phyloP scores from a whole-genome alignment of 2,113 vertebrate genomes.

The Dasyurus viverrinus region DNA sequence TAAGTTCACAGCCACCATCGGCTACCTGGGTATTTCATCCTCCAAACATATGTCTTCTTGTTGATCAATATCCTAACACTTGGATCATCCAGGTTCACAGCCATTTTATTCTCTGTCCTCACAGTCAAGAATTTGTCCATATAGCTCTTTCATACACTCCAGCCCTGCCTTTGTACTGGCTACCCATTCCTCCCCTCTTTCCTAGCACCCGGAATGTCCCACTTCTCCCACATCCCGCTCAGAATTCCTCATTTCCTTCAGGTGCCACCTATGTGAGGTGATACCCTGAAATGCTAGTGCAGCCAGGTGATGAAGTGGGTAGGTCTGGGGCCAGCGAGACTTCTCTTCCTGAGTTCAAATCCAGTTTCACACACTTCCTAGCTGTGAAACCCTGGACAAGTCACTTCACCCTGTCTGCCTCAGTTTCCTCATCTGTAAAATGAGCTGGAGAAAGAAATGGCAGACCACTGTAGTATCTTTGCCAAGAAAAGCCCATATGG shows the following conservation, averaged over 20 bases:
- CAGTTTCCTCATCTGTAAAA: not conserved
- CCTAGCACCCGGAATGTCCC: not conserved
- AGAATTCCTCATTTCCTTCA: not conserved
- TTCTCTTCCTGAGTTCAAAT: not conserved
- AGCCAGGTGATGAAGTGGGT: not conserved
- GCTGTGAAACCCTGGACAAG: not conserved
- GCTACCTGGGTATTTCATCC: not conserved
- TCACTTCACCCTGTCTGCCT: not conserved
- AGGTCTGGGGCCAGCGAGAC: not conserved
- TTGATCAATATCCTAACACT: not conserved
- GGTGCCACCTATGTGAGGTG: not conserved
- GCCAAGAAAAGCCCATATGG: no score
- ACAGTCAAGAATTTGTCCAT: not conserved
- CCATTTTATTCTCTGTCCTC: not conserved
- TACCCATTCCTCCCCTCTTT: not conserved
- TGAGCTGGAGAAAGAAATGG: not conserved
- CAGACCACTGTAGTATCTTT: not conserved
- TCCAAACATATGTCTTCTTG: not conserved
- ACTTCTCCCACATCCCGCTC: not conserved
- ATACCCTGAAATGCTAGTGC: not conserved
- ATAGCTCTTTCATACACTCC: not conserved
- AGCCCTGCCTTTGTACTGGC: not conserved
- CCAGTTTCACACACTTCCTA: not conserved
- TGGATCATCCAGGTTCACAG: not conserved
- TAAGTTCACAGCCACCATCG: not conserved